phyloP scores from a whole-genome alignment of 2,113 vertebrate species.

The Malurus melanocephalus region DNA sequence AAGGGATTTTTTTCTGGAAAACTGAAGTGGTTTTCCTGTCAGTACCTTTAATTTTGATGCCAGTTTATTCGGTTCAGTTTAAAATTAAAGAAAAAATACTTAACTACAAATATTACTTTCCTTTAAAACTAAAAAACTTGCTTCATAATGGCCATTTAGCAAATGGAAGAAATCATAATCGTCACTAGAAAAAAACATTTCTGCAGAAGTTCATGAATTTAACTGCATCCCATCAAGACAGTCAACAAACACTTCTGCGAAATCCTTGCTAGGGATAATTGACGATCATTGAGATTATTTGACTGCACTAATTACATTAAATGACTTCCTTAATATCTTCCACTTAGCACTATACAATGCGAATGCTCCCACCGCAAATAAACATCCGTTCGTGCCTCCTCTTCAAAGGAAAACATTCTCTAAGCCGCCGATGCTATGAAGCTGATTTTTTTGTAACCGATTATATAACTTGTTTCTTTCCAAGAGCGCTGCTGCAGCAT shows the following conservation, averaged over 20 bases:
- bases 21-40: neutral
- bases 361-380: neutral
- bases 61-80: neutral
- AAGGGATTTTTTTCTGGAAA: neutral
- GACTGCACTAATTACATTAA: neutral
- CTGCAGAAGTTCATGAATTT: neutral
- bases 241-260: neutral
- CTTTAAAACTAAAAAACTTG: neutral
- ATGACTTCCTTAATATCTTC: neutral
- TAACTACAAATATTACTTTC: neutral
- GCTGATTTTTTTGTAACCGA: neutral
- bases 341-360: neutral
- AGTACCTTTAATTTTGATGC: neutral
- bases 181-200: neutral
- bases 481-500: neutral
- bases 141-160: neutral
- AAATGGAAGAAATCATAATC: neutral
- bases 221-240: neutral
- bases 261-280: neutral
- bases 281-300: neutral
- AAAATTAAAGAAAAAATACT: neutral
- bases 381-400: neutral
- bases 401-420: neutral
- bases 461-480: conserved; percentile 61
- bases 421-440: neutral